Evolutionary conservation across 2,113 vertebrate species (phyloP), one percentile per base, ranked within the genome.

Genomic region (Pelmatolapia mariae): DNA sequence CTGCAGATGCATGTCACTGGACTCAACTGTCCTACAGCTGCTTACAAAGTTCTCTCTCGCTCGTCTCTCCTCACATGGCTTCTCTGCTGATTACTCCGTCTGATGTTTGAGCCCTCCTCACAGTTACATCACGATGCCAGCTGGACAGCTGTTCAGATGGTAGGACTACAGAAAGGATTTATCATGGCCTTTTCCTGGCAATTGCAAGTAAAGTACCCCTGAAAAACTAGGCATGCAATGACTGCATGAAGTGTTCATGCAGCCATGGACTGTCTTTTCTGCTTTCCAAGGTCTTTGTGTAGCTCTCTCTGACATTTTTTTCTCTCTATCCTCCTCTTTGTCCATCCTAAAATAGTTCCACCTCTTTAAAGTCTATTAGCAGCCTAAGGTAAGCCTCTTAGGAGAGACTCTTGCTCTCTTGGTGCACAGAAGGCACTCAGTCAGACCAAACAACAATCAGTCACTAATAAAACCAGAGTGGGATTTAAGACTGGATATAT

Each of bases 321-420:
- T n/a, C 63, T 40, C 19, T 54, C 76, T 91, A 54, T 81, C 26
- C 61, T 83, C 82, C 31, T 88, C 87, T 91, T 91, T 94, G 91
- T 92, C 83, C 80, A 53, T 71, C 89, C 78, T 56, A 76, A 94
- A 94, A 93, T 95, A 95, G 93, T 88, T 86, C 88, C 88, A 93
- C 90, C 91, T 87, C 63, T 90, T 80, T 90, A 92, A 96, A 96
- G 94, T 92, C 95, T 90, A 93, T 96, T 94, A 95, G 90, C 88
- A 90, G 94, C 91, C 94, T 96, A 92, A 88, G 90, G 83, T 95
- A 95, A 96, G 94, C 95, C 91, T 95, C 94, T 96, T 95, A 95
- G 24, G 36, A 59, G 79, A 76, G 82, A 95, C 89, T 90, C 85
- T 85, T 95, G 93, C 88, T 91, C 87, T 91, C 57, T 84, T 91